Percentiles rank a stretch among this genome's conserved stretches.
Conservation (phyloP, 2,113 vertebrate species). For the Hucho hucho region DNA sequence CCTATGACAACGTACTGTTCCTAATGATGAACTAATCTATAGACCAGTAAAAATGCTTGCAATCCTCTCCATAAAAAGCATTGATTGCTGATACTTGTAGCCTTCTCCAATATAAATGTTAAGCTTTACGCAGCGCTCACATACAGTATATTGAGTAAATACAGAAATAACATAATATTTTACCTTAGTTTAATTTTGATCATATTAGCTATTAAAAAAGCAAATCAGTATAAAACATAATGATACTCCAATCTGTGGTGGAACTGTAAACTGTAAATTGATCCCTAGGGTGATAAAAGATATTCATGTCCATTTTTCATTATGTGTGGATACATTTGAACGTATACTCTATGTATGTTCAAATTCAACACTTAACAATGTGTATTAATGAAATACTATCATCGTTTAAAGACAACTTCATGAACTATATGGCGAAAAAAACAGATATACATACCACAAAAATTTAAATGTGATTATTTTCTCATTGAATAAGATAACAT, state of each 20-base stretch:
- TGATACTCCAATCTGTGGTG: constrained; percentile 38
- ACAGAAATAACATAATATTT: constrained; percentile 19
- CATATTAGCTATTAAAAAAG: constrained; percentile 42
- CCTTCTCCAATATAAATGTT: no score
- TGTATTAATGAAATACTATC: constrained; percentile 20
- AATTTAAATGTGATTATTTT: constrained; percentile 8
- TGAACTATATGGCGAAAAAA: background rate
- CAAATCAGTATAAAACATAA: constrained; percentile 35
- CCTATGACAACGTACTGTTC: no score
- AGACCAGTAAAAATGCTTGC: background rate
- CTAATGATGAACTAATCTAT: no score
- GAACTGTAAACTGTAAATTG: constrained; percentile 33
- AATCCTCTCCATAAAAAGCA: background rate
- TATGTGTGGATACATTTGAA: constrained; percentile 34
- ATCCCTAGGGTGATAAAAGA: constrained; percentile 24
- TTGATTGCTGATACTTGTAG: no score
- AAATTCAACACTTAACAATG: constrained; percentile 36
- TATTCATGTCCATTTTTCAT: constrained; percentile 10
- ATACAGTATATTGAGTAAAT: background rate
- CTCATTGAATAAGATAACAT: constrained; percentile 13
- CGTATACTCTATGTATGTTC: constrained; percentile 63
- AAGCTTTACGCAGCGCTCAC: background rate
- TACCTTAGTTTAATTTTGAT: constrained; percentile 54
- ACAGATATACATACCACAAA: constrained; percentile 15
- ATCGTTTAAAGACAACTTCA: constrained; percentile 14